Conservation (phyloP, 2,113 vertebrate genomes). For the Cranoglanis bouderius region DNA sequence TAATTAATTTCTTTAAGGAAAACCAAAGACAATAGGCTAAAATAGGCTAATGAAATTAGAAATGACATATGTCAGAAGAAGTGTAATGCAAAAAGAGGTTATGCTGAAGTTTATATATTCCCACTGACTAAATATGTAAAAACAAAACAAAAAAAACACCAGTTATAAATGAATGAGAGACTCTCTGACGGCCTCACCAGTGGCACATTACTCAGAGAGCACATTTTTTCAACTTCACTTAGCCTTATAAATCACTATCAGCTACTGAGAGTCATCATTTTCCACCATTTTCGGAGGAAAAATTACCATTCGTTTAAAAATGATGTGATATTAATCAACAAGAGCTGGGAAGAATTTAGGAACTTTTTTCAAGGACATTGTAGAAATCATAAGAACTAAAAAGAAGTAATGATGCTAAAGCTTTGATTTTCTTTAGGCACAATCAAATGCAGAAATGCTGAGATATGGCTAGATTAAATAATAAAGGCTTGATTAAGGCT, state of each 20-base stretch:
- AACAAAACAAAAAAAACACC: not conserved
- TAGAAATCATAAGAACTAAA: not conserved
- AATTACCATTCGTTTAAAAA: not conserved
- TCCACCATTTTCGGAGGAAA: not conserved
- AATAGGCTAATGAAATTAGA: not conserved
- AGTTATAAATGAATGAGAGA: not conserved
- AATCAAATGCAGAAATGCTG: not conserved
- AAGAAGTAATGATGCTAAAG: not conserved
- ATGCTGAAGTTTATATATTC: not conserved
- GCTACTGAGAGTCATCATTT: not conserved
- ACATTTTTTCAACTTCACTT: not conserved
- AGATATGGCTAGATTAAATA: not conserved
- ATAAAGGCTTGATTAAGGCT: too few species aligned
- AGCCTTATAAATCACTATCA: not conserved
- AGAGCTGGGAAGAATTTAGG: not conserved
- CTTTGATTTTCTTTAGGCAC: not conserved
- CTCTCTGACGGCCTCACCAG: not conserved
- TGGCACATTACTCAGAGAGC: conserved; percentile 2
- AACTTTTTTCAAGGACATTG: not conserved
- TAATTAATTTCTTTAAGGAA: not conserved
- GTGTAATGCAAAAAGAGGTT: not conserved
- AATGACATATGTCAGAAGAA: not conserved
- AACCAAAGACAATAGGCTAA: not conserved
- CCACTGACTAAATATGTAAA: not conserved
- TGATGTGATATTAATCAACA: conserved; percentile 5